phyloP scores from a whole-genome alignment of 2,113 vertebrate species.

The Calyptomena viridis region DNA sequence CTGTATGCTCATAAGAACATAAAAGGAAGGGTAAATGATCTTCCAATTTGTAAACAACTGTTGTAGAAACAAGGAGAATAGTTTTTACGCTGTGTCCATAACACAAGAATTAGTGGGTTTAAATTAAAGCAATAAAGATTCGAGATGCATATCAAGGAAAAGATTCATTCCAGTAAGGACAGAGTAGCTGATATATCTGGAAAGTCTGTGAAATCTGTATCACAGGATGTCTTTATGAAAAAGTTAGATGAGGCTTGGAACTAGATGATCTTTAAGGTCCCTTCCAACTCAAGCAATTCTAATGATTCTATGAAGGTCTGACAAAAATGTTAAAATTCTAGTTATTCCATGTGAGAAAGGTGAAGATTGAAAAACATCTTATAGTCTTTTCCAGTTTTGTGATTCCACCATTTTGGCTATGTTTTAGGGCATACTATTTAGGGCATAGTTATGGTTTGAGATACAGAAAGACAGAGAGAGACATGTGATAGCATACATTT shows the following conservation, averaged over 20 bases:
- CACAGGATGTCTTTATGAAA: neutral
- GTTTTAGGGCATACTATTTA: too few relatives aligned
- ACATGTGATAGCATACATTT: neutral
- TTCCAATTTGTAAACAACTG: neutral
- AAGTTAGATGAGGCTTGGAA: neutral
- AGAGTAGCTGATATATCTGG: neutral
- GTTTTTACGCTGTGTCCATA: neutral
- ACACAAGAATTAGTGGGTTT: neutral
- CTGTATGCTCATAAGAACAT: rapidly evolving
- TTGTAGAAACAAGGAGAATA: neutral
- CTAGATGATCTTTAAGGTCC: neutral
- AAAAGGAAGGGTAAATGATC: neutral
- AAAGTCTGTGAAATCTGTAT: neutral
- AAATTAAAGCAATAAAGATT: neutral
- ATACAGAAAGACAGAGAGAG: neutral
- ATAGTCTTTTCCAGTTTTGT: neutral
- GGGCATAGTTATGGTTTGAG: neutral
- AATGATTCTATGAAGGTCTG: neutral
- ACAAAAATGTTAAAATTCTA: neutral
- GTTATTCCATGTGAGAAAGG: neutral
- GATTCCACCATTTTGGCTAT: neutral
- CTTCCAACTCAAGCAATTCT: neutral
- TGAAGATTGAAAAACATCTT: neutral
- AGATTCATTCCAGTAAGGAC: neutral
- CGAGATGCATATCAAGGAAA: neutral